Base-by-base conservation (phyloP, 2,797 vertebrate species). In the Sebastes glaucus region DNA sequence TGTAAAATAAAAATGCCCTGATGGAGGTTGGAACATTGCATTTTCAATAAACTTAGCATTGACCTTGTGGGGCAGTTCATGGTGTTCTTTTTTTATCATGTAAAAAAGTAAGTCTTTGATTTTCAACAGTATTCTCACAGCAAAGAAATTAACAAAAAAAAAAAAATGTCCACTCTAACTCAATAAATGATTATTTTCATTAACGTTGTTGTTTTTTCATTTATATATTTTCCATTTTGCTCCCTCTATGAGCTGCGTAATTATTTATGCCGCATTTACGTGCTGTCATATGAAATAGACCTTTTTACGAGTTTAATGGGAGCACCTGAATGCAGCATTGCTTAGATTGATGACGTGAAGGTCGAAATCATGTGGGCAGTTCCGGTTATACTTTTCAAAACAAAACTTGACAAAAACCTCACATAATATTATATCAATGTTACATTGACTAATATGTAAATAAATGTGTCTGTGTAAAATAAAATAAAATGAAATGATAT, bases 241-340 rank as follows among this genome's bases (percentile, higher is more conserved):
- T 42, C 5, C 6, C 4, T 74, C 11, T 2, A 20, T 1, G n/a
- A 28, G n/a, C 1, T 42, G 61, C 55, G 18, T 4, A 11, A n/a
- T n/a, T 4, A 7, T 18, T 18, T 59, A 27, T 81, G 9, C 22
- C 6, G 7, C 22, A 30, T 57, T 68, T n/a, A 35, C 11, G 16
- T 5, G 3, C 5, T 46, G n/a, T n/a, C 22, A 22, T 30, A 13
- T 23, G 1, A 23, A 56, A 65, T 11, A 0, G 0, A 5, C 4
- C 1, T 4, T 75, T 88, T 66, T 70, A 74, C 85, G 80, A 84
- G 25, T 57, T 78, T 30, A 16, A 23, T 23, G 11, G 11, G 9
- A 20, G 71, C 2, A 61, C 82, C 0, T 84, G 79, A 90, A 90
- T 18, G 80, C 69, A 2, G 30, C 89, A 85, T 9, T 4, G 55